Conservation (phyloP, 1,140 invertebrate genomes). For the Gryllus bimaculatus region DNA sequence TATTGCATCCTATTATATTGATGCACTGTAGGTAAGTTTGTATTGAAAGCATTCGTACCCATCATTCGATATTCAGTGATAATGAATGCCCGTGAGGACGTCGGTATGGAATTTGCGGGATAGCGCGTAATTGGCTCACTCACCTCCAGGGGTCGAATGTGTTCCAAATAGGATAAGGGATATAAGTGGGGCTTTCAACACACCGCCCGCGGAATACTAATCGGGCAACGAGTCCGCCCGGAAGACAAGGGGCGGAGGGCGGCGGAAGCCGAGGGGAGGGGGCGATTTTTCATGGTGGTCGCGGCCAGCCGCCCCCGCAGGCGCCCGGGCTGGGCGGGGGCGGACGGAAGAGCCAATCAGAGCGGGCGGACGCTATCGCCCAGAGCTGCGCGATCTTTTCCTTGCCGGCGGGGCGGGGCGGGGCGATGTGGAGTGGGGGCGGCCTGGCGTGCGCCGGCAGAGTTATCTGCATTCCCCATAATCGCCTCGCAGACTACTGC, state of each 20-base stretch:
- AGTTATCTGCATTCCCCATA: background rate
- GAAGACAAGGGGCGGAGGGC: background rate
- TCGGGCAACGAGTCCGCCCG: background rate
- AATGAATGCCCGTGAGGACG: too few species aligned
- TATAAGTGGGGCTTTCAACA: background rate
- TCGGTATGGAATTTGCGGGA: too few species aligned
- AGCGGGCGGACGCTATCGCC: background rate
- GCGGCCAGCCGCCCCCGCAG: too few species aligned
- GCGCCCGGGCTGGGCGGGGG: too few species aligned
- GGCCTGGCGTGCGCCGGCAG: background rate
- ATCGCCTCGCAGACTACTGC: background rate
- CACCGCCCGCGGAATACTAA: background rate
- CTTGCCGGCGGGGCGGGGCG: too few species aligned
- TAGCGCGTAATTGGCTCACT: too few species aligned
- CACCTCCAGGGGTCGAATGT: background rate
- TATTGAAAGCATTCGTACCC: too few species aligned
- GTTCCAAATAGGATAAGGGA: background rate
- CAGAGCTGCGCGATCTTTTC: background rate
- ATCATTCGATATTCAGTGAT: too few species aligned
- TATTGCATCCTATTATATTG: too few species aligned
- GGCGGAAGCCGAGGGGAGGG: background rate
- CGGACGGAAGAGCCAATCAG: background rate
- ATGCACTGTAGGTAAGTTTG: too few species aligned
- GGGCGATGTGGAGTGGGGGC: too few species aligned
- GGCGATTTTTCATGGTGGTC: background rate